Conservation (phyloP, 2,797 vertebrate species). For the Coregonus ussuriensis region DNA sequence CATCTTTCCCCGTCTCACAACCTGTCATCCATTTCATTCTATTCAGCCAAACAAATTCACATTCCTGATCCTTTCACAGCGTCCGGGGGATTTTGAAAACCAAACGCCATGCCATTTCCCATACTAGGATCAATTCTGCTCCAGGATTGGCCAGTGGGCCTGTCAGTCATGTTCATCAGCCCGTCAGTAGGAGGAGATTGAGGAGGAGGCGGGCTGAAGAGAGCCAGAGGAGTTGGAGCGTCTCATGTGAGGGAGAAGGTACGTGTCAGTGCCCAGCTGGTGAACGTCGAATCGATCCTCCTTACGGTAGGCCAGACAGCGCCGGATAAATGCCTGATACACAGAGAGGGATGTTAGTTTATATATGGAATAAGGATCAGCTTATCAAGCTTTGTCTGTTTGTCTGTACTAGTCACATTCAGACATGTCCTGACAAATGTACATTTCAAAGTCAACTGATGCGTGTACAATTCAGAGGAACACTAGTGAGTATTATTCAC, state of each 20-base stretch:
- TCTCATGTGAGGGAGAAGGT: conserved; percentile 98
- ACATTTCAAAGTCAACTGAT: too few relatives aligned
- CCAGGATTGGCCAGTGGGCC: conserved; percentile 34
- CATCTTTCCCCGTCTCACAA: not conserved
- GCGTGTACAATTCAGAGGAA: too few relatives aligned
- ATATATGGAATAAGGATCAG: too few relatives aligned
- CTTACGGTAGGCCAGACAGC: conserved; percentile 97
- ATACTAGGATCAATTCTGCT: conserved; percentile 33
- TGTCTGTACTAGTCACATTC: too few relatives aligned
- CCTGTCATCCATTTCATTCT: conserved; percentile 3
- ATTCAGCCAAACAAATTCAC: conserved; percentile 17
- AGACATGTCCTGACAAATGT: too few relatives aligned
- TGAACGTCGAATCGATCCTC: conserved; percentile 98
- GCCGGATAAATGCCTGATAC: conserved; percentile 93
- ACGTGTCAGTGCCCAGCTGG: conserved; percentile 95
- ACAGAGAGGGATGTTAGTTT: not conserved
- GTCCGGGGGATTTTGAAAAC: conserved; percentile 29
- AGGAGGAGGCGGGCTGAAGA: conserved; percentile 88
- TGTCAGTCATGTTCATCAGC: conserved; percentile 38
- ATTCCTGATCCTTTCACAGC: conserved; percentile 40
- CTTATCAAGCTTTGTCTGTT: too few relatives aligned
- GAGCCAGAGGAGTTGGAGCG: conserved; percentile 98
- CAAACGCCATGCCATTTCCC: conserved; percentile 46
- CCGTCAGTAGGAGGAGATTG: conserved; percentile 85
- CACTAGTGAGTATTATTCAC: too few relatives aligned